Evolutionary conservation across 1,140 invertebrate species (phyloP), one percentile per base, ranked within the genome.

Genomic region (Grapholita molesta): DNA sequence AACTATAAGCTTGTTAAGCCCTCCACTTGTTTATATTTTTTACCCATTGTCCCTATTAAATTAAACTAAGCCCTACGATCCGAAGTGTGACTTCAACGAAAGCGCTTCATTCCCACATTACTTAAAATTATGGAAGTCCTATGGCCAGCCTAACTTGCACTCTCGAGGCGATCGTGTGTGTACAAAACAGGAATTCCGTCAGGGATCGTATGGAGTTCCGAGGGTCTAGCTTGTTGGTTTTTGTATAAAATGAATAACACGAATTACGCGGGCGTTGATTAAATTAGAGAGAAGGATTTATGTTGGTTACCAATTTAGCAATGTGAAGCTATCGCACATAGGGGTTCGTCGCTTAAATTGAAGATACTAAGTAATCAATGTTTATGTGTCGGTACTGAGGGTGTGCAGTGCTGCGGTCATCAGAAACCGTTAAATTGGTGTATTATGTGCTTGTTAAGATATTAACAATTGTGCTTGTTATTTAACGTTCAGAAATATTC

Each of bases 211-310:
- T 61, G n/a, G n/a, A 74, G 71, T 71, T 72, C 55, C 61, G 78
- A 70, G 68, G 86, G 71, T 82, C 81, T 71, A 32, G 42, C 48
- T 71, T 77, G 67, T 76, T 70, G 87, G 85, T 83, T 77, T 66
- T 32, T 67, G 72, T 75, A 57, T 61, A 72, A 69, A 35, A 35
- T 78, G 71, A 78, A 69, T 82, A 75, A 81, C 78, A 83, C 75
- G 79, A 82, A 80, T 80, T 78, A 83, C 78, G 69, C 76, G 75
- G 77, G 81, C 79, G 85, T 84, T 90, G 86, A 90, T 90, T 88
- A 84, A 89, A 90, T 89, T 90, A 89, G 86, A 88, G 72, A 80
- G 79, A 76, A 82, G 70, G 78, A 90, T 88, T 89, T 90, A 90
- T 89, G 88, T 84, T 38, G 67, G 66, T 75, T 61, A 74, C 81